Evolutionary conservation across 2,113 vertebrate genomes (phyloP).

Genomic region (Lanius collurio): DNA sequence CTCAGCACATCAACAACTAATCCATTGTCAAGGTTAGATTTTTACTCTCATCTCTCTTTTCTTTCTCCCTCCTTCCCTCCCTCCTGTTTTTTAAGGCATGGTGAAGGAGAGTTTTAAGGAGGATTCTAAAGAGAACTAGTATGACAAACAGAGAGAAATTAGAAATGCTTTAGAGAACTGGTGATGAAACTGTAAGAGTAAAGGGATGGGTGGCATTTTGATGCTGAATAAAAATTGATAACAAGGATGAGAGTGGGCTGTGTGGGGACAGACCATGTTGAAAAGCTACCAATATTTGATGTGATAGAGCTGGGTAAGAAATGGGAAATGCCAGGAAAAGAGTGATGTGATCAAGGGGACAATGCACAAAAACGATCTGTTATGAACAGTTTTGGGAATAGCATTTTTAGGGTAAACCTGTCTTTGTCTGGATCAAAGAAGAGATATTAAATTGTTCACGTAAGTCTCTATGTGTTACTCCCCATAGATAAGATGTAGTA

Average conservation of each 20-base stretch:
- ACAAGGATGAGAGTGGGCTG: not conserved
- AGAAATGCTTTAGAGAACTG: not conserved
- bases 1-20: constrained; percentile 46
- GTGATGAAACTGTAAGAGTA: not conserved
- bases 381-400: not conserved
- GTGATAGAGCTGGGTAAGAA: not conserved
- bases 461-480: not conserved
- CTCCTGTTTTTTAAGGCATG: not conserved
- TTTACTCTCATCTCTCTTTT: not conserved
- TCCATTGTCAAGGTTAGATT: constrained; percentile 31
- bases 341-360: not conserved
- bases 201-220: not conserved
- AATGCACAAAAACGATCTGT: not conserved
- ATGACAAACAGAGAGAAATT: not conserved
- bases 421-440: not conserved
- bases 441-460: not conserved
- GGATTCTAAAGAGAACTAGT: not conserved
- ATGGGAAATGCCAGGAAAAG: not conserved
- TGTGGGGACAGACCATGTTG: not conserved
- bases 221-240: not conserved
- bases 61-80: not conserved
- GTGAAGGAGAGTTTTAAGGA: not conserved
- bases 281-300: not conserved
- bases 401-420: not conserved
- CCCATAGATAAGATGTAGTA: not conserved